phyloP scores from a whole-genome alignment of 2,888 invertebrate genomes.

The Catocala nupta region DNA sequence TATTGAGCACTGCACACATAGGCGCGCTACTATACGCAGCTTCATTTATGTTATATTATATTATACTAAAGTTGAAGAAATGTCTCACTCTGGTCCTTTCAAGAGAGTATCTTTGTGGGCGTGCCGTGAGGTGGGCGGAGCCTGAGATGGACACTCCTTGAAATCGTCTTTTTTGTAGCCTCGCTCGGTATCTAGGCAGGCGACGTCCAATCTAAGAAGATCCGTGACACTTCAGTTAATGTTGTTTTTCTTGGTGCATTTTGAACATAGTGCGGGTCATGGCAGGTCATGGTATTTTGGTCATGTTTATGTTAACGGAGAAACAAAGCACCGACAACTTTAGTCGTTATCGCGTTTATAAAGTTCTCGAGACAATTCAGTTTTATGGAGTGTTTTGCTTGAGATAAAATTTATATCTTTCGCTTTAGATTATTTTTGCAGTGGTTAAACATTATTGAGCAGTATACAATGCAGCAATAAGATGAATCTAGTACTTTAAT shows the following conservation, averaged over 20 bases:
- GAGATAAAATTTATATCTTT: conserved; percentile 84
- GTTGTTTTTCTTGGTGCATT: conserved; percentile 37
- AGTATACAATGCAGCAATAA: conserved; percentile 7
- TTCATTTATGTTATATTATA: conserved; percentile 71
- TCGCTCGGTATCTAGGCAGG: conserved; percentile 78
- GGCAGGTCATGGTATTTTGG: conserved; percentile 63
- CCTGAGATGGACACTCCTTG: conserved; percentile 83
- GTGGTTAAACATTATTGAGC: conserved; percentile 51
- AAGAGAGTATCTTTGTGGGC: conserved; percentile 76
- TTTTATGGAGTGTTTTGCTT: conserved; percentile 87
- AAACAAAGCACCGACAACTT: conserved; percentile 85
- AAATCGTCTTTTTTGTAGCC: conserved; percentile 84
- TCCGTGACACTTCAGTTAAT: conserved; percentile 59
- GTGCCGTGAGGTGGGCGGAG: conserved; percentile 78
- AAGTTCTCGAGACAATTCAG: conserved; percentile 85
- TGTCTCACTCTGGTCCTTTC: conserved; percentile 73
- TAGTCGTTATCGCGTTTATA: conserved; percentile 86
- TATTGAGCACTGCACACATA: conserved; percentile 43
- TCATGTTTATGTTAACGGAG: conserved; percentile 80
- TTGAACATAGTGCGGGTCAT: conserved; percentile 33
- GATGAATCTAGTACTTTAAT: too few relatives aligned
- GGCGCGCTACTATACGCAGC: conserved; percentile 46
- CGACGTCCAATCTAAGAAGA: conserved; percentile 70
- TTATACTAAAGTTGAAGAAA: conserved; percentile 76
- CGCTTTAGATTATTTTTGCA: conserved; percentile 75